Percentiles rank a stretch among this genome's conserved stretches.
These are phyloP conservation scores for Percopsis omiscomaycus DNA, from an alignment of 2,797 vertebrate genomes.

Conservation along the genomic window DNA sequence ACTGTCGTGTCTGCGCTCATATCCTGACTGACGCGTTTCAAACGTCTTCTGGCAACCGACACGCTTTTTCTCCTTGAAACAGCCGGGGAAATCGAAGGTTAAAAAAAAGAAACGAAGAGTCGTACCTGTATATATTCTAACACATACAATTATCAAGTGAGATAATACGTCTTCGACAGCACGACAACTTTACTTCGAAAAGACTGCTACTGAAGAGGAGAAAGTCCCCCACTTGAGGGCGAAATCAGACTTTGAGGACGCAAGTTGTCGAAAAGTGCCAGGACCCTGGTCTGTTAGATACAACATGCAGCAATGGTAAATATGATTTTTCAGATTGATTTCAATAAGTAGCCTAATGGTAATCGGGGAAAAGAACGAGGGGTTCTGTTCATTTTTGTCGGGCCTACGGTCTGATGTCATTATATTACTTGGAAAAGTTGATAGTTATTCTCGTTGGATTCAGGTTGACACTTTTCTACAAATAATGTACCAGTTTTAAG, in stretches of 20 bases:
- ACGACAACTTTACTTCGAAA: constrained; percentile 42
- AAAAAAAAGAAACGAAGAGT: constrained; percentile 23
- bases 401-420: constrained; percentile 14
- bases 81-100: constrained; percentile 31
- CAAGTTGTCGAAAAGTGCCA: constrained; percentile 68
- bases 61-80: constrained; percentile 46
- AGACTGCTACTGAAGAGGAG: constrained; percentile 64
- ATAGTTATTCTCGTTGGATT: no score
- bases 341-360: background rate
- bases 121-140: constrained; percentile 17
- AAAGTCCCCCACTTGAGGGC: constrained; percentile 83
- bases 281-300: constrained; percentile 72
- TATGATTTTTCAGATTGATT: constrained; percentile 50
- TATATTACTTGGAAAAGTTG: constrained; percentile 13
- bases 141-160: constrained; percentile 33
- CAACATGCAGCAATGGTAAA: constrained; percentile 84
- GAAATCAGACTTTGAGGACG: constrained; percentile 80
- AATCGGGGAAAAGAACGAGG: background rate
- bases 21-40: constrained; percentile 56
- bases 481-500: background rate
- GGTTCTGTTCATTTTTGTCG: constrained; percentile 13
- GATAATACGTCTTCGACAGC: constrained; percentile 44
- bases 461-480: background rate
- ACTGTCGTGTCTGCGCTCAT: constrained; percentile 38
- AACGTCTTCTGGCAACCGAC: constrained; percentile 51